These are phyloP conservation scores for Drosophila mayaguana DNA, from an alignment of 2,888 invertebrate genomes.

Conservation along the genomic window DNA sequence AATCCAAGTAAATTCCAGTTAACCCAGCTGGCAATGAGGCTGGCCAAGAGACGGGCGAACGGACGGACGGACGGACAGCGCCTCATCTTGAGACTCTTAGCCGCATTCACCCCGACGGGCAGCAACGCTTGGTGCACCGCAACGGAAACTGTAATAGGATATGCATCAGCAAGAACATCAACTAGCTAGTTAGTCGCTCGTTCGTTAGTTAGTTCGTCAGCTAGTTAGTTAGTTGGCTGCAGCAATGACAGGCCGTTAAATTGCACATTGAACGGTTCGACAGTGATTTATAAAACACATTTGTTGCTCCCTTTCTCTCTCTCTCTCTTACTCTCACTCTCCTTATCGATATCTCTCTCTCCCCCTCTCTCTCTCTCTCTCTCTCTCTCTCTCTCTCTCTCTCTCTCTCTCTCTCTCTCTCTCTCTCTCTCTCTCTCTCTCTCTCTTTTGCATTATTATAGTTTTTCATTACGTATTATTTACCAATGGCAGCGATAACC, in stretches of 20 bases:
- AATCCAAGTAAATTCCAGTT: too few species aligned
- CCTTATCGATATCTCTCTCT: too few species aligned
- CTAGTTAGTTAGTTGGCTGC: not conserved
- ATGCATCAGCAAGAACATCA: conserved; percentile 35
- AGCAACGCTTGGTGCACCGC: conserved; percentile 32
- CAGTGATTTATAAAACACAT: conserved; percentile 3
- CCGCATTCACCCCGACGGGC: conserved; percentile 12
- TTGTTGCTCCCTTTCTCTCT: not conserved
- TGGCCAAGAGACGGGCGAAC: too few species aligned
- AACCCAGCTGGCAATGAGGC: too few species aligned
- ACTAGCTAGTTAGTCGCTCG: conserved; percentile 3
- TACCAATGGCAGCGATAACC: not conserved
- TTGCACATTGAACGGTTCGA: conserved; percentile 1
- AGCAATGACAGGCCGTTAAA: conserved; percentile 10
- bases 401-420: not conserved
- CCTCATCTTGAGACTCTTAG: conserved; percentile 12
- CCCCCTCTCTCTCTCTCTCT: not conserved
- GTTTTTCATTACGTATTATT: not conserved
- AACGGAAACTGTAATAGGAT: conserved; percentile 69
- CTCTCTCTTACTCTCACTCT: not conserved
- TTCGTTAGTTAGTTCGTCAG: not conserved
- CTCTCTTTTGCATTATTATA: not conserved
- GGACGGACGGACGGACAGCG: too few species aligned
- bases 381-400: not conserved
- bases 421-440: not conserved